A percentile compares a stretch with the other conserved stretches of the same genome.
These are phyloP conservation scores for Zosterops borbonicus DNA, from an alignment of 2,113 vertebrate species.

Conservation along the genomic window DNA sequence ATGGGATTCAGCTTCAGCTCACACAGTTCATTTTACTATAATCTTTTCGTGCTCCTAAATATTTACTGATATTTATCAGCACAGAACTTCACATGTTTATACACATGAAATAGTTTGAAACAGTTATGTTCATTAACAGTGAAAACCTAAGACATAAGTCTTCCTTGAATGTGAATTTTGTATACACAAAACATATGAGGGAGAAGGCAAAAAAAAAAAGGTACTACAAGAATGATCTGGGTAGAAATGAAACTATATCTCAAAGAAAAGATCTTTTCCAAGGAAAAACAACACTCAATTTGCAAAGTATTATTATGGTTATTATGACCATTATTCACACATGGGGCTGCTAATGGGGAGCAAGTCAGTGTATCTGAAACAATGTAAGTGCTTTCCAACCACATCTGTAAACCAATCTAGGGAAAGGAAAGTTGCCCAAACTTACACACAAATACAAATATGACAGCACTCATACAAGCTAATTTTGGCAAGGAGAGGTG, in stretches of 20 bases:
- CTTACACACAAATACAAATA: constrained; percentile 12
- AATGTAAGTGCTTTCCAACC: constrained; percentile 11
- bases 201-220: not conserved
- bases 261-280: constrained; percentile 43
- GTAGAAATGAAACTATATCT: constrained; percentile 1
- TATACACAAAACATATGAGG: not conserved
- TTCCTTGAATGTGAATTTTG: not conserved
- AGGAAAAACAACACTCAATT: constrained; percentile 19
- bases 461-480: not conserved
- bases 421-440: constrained; percentile 14
- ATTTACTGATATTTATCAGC: constrained; percentile 45
- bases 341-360: not conserved
- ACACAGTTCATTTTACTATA: not conserved
- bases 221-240: not conserved
- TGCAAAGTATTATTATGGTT: constrained; percentile 34
- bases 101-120: not conserved
- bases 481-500: not conserved
- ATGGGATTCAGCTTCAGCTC: not conserved
- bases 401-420: constrained; percentile 60
- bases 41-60: not conserved
- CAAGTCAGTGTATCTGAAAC: constrained; percentile 22
- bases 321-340: constrained; percentile 52
- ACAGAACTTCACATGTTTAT: not conserved
- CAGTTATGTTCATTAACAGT: not conserved
- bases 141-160: not conserved